Conservation (phyloP, 2,797 vertebrate species). For the Microcaecilia unicolor region DNA sequence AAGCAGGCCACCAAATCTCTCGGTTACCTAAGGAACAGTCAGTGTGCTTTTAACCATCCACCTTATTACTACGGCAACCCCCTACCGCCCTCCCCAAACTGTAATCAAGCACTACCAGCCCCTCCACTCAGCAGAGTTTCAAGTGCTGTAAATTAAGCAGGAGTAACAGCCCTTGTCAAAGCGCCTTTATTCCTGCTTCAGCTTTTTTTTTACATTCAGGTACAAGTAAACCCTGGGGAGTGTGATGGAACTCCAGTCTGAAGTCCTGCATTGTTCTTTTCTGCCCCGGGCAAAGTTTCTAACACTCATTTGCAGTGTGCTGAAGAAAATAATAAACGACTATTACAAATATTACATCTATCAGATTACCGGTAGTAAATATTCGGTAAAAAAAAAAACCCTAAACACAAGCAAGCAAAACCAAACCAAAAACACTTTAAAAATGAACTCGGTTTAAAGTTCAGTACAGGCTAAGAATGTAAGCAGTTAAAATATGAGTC, state of each 20-base stretch:
- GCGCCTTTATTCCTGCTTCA: conserved; percentile 38
- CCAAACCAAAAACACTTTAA: too few relatives aligned
- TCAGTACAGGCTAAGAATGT: too few relatives aligned
- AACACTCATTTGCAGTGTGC: conserved; percentile 36
- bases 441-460: too few relatives aligned
- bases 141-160: conserved; percentile 78
- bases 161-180: conserved; percentile 60
- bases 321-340: too few relatives aligned
- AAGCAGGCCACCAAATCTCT: conserved; percentile 13
- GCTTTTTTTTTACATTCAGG: conserved; percentile 33
- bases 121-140: conserved; percentile 51
- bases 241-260: conserved; percentile 54
- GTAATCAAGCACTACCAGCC: conserved; percentile 54
- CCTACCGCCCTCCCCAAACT: conserved; percentile 11
- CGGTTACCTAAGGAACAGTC: conserved; percentile 86
- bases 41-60: conserved; percentile 73
- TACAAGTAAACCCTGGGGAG: conserved; percentile 30
- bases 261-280: conserved; percentile 51
- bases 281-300: conserved; percentile 53
- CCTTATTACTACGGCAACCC: conserved; percentile 63
- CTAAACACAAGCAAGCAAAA: too few relatives aligned
- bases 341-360: too few relatives aligned
- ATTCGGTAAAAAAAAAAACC: too few relatives aligned
- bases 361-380: too few relatives aligned
- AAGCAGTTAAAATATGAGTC: too few relatives aligned